Evolutionary conservation across 2,797 vertebrate species (phyloP), one percentile per base, ranked within the genome.

Genomic region (Rhincodon typus): DNA sequence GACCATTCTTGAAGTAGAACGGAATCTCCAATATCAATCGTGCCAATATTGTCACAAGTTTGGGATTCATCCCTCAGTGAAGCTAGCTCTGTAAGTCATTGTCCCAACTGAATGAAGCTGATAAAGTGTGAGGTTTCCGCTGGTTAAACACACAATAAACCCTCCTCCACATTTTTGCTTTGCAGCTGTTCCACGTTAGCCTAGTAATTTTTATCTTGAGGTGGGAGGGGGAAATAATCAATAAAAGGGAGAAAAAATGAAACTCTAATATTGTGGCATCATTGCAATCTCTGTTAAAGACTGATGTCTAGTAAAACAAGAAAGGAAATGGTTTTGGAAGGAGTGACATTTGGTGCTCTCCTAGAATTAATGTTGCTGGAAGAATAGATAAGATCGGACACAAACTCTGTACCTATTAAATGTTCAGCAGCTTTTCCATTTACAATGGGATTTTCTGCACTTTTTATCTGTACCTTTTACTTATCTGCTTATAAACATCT

Each of bases 401-500:
- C n/a, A 93, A 5, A 38, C 21, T 0, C 34, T 66, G 66, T 23
- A 42, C 62, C n/a, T 84, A 25, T 69, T 67, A 93, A 91, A 93
- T 57, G 90, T 91, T 91, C 66, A 91, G 38, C 57, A 38, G 88
- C 62, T 93, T 38, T 84, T 46, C 21, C n/a, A 23, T 27, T 57
- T 19, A 30, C 27, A n/a, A 70, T 94, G 70, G 27, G 46, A 74
- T 77, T 34, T 53, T 17, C 13, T 30, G 53, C 72, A 4, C 30
- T 19, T 74, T 94, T 70, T 94, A 74, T 72, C 94, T 53, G 27
- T 94, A 77, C 34, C 74, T 57, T 93, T 69, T 66, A 93, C 21
- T 38, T 17, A 19, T 67, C 62, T 88, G 27, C 5, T 30, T 23
- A 38, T 67, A n/a, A 93, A 38, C 19, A n/a, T 67, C n/a, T 57